A percentile compares a stretch with the other conserved stretches of the same genome.
Conservation (phyloP, 2,113 vertebrate species). For the Ariopsis seemanni region DNA sequence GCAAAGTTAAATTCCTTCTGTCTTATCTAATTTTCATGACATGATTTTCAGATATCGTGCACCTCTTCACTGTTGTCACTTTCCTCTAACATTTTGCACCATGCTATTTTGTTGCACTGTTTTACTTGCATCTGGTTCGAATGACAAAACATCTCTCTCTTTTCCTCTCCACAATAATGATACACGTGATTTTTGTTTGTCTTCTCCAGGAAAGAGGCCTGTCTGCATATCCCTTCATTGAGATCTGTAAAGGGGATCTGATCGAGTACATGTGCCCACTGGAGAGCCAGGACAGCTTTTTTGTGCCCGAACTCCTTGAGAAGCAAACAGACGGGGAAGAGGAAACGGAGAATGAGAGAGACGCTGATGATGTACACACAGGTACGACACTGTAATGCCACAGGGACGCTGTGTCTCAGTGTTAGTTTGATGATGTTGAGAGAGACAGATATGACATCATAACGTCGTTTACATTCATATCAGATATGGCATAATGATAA, state of each 20-base stretch:
- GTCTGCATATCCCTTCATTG: constrained; percentile 85
- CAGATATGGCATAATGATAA: constrained; percentile 17
- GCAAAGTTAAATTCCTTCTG: neutral
- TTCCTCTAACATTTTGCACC: neutral
- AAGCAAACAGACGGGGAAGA: constrained; percentile 74
- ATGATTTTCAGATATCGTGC: neutral
- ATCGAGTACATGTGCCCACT: constrained; percentile 91
- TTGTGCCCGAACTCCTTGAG: constrained; percentile 89
- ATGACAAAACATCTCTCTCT: neutral
- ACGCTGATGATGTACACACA: constrained; percentile 77
- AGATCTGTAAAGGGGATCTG: constrained; percentile 83
- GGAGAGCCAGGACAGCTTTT: constrained; percentile 89
- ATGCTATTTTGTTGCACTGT: neutral
- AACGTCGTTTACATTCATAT: neutral
- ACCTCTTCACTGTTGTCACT: neutral
- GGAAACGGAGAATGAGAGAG: constrained; percentile 77
- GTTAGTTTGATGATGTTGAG: neutral
- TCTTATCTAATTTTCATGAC: neutral
- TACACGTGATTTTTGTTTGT: constrained; percentile 25
- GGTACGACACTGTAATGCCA: constrained; percentile 28
- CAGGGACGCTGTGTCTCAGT: too few relatives aligned
- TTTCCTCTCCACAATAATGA: neutral
- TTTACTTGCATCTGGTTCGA: neutral
- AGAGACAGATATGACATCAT: neutral
- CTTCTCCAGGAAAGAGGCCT: constrained; percentile 85